Evolutionary conservation across 2,113 vertebrate species (phyloP).

Genomic region (Pelvicachromis taeniatus): DNA sequence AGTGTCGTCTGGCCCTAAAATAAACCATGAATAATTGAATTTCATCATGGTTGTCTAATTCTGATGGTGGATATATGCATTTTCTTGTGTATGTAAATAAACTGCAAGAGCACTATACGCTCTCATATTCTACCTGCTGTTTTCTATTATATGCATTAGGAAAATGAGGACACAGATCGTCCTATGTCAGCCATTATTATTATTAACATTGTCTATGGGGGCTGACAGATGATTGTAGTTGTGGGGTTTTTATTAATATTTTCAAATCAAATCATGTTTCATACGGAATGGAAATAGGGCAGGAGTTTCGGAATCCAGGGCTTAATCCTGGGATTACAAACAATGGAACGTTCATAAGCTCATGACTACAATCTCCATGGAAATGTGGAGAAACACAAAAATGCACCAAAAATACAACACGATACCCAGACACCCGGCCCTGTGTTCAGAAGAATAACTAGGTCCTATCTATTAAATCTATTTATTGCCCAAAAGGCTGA

Average conservation of each 20-base stretch:
- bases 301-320: conserved; percentile 38
- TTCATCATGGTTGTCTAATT: conserved; percentile 3
- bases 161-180: conserved; percentile 6
- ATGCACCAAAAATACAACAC: background rate
- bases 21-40: conserved; percentile 30
- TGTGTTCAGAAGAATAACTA: background rate
- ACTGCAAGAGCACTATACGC: background rate
- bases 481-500: background rate
- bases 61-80: background rate
- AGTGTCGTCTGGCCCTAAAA: conserved; percentile 19
- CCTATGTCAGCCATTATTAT: background rate
- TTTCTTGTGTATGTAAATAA: background rate
- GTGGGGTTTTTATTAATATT: conserved; percentile 61
- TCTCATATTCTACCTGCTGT: background rate
- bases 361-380: conserved; percentile 15
- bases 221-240: conserved; percentile 17
- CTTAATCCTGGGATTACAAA: conserved; percentile 72
- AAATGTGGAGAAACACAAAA: background rate
- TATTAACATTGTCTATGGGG: conserved; percentile 29
- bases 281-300: conserved; percentile 57
- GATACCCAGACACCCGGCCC: background rate
- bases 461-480: background rate
- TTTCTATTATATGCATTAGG: background rate
- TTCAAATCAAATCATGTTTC: conserved; percentile 62
- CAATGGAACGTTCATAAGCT: conserved; percentile 29